These are phyloP conservation scores for Drosophila aff. DNA, from an alignment of 1,140 invertebrate species.

Conservation along the genomic window DNA sequence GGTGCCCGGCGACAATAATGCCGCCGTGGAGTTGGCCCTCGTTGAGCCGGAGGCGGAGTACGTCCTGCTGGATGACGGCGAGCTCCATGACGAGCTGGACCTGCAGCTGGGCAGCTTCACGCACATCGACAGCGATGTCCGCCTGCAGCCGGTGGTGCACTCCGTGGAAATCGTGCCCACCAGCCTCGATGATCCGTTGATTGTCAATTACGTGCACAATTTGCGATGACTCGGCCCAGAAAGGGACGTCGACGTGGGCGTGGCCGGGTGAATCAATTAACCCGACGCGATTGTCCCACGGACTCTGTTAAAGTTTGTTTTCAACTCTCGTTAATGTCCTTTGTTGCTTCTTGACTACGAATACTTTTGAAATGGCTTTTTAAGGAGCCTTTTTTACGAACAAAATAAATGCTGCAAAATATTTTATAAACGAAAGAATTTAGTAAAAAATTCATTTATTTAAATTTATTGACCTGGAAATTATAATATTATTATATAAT, in stretches of 20 bases:
- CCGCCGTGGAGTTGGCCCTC: conserved; percentile 65
- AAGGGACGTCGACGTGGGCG: neutral
- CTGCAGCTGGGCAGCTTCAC: conserved; percentile 73
- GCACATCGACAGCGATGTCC: conserved; percentile 73
- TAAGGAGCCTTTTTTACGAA: neutral
- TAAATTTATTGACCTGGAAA: neutral
- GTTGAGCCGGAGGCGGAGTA: conserved; percentile 76
- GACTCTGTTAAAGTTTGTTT: conserved; percentile 60
- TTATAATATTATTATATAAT: too few species aligned
- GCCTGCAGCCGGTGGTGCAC: conserved; percentile 78
- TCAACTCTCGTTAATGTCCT: conserved; percentile 20
- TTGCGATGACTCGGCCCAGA: conserved; percentile 53
- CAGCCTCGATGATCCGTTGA: conserved; percentile 74
- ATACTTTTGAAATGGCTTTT: neutral
- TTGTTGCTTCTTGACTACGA: conserved; percentile 12
- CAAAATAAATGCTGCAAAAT: conserved; percentile 15
- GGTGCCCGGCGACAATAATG: conserved; percentile 62
- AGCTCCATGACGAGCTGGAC: conserved; percentile 57
- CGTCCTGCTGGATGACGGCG: conserved; percentile 59
- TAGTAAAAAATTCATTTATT: neutral
- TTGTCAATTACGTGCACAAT: conserved; percentile 80
- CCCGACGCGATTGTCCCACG: neutral
- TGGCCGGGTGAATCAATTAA: conserved; percentile 19
- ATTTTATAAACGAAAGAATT: neutral
- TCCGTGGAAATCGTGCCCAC: conserved; percentile 81